Conservation (phyloP, 1,140 invertebrate species). For the Lordiphosa stackelbergi region DNA sequence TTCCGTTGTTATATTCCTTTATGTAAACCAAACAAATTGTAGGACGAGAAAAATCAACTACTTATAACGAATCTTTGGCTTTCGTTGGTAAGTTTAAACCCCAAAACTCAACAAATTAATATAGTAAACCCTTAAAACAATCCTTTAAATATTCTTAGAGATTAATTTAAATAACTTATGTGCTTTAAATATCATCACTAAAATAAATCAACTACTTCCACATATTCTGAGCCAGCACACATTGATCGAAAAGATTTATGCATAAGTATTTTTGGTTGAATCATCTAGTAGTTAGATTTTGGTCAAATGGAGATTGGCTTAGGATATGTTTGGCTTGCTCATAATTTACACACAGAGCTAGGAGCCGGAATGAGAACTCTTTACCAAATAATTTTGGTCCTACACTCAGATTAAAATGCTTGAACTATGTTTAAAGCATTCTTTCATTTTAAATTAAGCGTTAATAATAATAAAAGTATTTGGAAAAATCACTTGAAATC, state of each 20-base stretch:
- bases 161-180: slow-evolving; percentile 34
- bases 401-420: too few relatives aligned
- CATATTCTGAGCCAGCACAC: slow-evolving; percentile 12
- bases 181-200: slow-evolving; percentile 34
- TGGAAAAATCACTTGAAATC: too few relatives aligned
- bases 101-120: slow-evolving; percentile 59
- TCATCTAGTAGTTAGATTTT: slow-evolving; percentile 22
- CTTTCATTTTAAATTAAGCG: too few relatives aligned
- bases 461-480: too few relatives aligned
- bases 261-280: not conserved
- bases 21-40: slow-evolving; percentile 77
- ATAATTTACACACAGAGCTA: slow-evolving; percentile 61
- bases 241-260: not conserved
- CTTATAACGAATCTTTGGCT: slow-evolving; percentile 91
- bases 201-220: slow-evolving; percentile 32
- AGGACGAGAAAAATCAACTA: slow-evolving; percentile 92
- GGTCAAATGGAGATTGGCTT: slow-evolving; percentile 11
- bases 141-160: slow-evolving; percentile 1
- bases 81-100: slow-evolving; percentile 88
- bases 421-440: too few relatives aligned
- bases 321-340: slow-evolving; percentile 37
- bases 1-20: slow-evolving; percentile 41
- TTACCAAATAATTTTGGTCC: too few relatives aligned
- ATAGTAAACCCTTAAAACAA: slow-evolving; percentile 33
- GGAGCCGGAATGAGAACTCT: slow-evolving; percentile 19